phyloP scores from a whole-genome alignment of 2,113 vertebrate genomes.

The Cyanoderma ruficeps region DNA sequence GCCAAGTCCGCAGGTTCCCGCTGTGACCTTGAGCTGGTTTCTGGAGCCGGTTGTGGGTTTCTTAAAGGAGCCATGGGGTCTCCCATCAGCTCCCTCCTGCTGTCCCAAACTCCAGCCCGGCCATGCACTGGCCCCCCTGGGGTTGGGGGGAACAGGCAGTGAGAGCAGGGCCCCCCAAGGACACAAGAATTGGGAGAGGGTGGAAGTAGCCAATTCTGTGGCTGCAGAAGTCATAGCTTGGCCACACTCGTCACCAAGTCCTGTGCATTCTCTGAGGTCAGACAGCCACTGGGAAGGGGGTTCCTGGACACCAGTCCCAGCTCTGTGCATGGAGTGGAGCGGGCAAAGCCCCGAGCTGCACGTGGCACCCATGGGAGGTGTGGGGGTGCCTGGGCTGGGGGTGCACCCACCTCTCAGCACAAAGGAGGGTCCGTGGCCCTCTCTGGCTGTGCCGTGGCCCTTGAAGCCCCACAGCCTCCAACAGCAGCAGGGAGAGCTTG shows the following conservation, averaged over 20 bases:
- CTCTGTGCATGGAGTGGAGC: accelerated
- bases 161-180: accelerated
- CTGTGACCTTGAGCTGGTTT: conserved; percentile 69
- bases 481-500: not conserved
- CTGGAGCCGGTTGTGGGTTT: conserved; percentile 36
- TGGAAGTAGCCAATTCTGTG: not conserved
- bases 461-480: not conserved
- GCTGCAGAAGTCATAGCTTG: accelerated
- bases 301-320: not conserved
- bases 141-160: accelerated
- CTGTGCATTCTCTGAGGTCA: accelerated
- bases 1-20: conserved; percentile 67
- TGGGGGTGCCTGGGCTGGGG: not conserved
- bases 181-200: not conserved
- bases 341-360: accelerated
- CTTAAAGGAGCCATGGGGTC: conserved; percentile 54
- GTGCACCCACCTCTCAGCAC: not conserved
- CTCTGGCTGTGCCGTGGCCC: accelerated
- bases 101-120: not conserved
- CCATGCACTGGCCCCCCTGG: accelerated
- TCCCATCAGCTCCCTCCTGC: not conserved
- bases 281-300: not conserved
- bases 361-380: accelerated
- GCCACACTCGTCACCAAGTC: not conserved
- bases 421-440: accelerated